These are phyloP conservation scores for Steinernema hermaphroditum DNA, from an alignment of 2,888 invertebrate genomes.

Conservation along the genomic window DNA sequence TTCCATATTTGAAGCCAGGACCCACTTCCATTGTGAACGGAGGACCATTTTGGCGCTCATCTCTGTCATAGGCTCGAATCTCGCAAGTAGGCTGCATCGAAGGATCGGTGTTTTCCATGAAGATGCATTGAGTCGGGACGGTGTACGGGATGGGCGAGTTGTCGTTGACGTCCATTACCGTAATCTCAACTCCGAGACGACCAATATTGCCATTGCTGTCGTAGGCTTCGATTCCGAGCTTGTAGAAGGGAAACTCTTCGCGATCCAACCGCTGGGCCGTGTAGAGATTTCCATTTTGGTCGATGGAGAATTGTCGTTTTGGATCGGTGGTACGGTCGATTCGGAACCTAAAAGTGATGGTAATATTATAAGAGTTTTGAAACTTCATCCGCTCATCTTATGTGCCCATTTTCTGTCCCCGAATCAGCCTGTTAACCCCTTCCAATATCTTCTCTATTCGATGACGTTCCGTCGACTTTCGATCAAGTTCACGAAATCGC, in stretches of 20 bases:
- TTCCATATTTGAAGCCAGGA: constrained; percentile 67
- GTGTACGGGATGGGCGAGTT: constrained; percentile 87
- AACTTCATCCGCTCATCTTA: no score
- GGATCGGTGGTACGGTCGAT: constrained; percentile 89
- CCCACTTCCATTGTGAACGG: constrained; percentile 77
- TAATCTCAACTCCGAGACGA: constrained; percentile 77
- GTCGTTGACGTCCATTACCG: constrained; percentile 79
- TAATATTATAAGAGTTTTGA: no score
- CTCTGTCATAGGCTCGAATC: constrained; percentile 62
- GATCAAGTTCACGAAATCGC: constrained; percentile 10
- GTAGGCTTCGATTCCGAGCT: constrained; percentile 88
- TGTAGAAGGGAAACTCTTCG: constrained; percentile 91
- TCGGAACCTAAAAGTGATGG: constrained; percentile 66
- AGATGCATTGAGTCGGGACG: constrained; percentile 84
- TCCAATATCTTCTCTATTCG: no score
- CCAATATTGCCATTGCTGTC: constrained; percentile 77
- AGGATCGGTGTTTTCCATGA: constrained; percentile 88
- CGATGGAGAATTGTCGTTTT: constrained; percentile 89
- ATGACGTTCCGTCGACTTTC: no score
- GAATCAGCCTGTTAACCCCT: no score
- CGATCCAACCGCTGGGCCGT: constrained; percentile 88
- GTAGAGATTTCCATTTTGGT: constrained; percentile 89
- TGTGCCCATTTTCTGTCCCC: no score
- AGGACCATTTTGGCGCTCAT: constrained; percentile 81
- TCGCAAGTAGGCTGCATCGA: constrained; percentile 69